A percentile compares a stretch with the other conserved stretches of the same genome.
Evolutionary conservation across 1,140 invertebrate genomes (phyloP).

Genomic region (Phocides pigmalion): DNA sequence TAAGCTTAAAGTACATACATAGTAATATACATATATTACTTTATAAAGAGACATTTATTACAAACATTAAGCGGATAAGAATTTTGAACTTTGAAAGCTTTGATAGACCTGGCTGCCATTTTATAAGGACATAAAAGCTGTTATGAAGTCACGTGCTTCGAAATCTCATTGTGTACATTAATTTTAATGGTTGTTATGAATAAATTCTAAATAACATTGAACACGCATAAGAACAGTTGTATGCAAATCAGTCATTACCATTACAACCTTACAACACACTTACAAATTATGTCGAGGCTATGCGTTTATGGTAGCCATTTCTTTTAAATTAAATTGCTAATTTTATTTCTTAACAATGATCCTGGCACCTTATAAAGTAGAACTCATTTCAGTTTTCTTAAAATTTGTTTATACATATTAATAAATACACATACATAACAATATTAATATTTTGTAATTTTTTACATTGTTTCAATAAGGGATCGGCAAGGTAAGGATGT

Average conservation of each 20-base stretch:
- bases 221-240: slow-evolving; percentile 28
- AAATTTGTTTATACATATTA: too few species aligned
- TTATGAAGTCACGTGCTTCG: slow-evolving; percentile 32
- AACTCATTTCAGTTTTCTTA: too few species aligned
- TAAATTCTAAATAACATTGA: slow-evolving; percentile 34
- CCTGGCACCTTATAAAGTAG: too few species aligned
- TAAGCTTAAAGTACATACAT: too few species aligned
- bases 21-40: too few species aligned
- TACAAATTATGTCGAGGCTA: slow-evolving; percentile 2
- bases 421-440: too few species aligned
- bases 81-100: neutral
- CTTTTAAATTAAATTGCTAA: neutral
- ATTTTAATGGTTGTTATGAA: slow-evolving; percentile 22
- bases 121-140: slow-evolving; percentile 34
- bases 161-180: slow-evolving; percentile 31
- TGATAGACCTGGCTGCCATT: neutral
- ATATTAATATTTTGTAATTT: neutral
- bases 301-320: neutral
- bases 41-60: too few species aligned
- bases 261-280: slow-evolving; percentile 17
- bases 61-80: neutral
- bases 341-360: too few species aligned
- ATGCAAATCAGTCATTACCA: slow-evolving; percentile 34
- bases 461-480: slow-evolving; percentile 29
- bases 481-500: slow-evolving; percentile 51